Conservation (phyloP, 2,113 vertebrate species). For the Salvator merianae region DNA sequence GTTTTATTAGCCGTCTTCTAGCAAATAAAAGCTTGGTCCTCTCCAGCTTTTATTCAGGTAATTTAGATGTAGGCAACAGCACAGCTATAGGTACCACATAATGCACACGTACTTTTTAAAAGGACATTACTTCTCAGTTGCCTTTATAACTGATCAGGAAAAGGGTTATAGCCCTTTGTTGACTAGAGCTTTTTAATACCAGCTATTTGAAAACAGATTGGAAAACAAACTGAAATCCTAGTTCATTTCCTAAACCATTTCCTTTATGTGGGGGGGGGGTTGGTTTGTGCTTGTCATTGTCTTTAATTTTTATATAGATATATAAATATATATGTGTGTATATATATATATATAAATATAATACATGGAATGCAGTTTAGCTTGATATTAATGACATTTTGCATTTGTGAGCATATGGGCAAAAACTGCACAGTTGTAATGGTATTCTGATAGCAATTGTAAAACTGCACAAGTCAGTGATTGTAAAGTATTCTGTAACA, state of each 20-base stretch:
- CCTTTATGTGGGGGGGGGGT: constrained; percentile 28
- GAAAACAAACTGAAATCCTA: constrained; percentile 54
- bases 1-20: not conserved
- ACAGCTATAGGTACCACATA: not conserved
- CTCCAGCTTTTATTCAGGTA: not conserved
- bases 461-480: constrained; percentile 85
- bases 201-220: constrained; percentile 45
- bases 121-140: constrained; percentile 31
- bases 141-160: constrained; percentile 27
- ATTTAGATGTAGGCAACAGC: not conserved
- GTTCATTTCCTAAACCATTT: constrained; percentile 31
- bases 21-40: not conserved
- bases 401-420: constrained; percentile 76
- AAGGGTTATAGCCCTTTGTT: constrained; percentile 64
- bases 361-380: constrained; percentile 82
- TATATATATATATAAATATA: constrained; percentile 20
- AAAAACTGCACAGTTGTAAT: constrained; percentile 87
- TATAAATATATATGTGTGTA: constrained; percentile 1
- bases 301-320: constrained; percentile 71
- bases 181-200: constrained; percentile 55
- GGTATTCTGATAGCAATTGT: constrained; percentile 81
- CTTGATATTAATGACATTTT: constrained; percentile 76
- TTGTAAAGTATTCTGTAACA: constrained; percentile 84
- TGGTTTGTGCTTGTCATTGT: constrained; percentile 63
- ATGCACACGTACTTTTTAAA: constrained; percentile 10